These are phyloP conservation scores for Hololepta plana DNA, from an alignment of 2,888 invertebrate species.

Conservation along the genomic window DNA sequence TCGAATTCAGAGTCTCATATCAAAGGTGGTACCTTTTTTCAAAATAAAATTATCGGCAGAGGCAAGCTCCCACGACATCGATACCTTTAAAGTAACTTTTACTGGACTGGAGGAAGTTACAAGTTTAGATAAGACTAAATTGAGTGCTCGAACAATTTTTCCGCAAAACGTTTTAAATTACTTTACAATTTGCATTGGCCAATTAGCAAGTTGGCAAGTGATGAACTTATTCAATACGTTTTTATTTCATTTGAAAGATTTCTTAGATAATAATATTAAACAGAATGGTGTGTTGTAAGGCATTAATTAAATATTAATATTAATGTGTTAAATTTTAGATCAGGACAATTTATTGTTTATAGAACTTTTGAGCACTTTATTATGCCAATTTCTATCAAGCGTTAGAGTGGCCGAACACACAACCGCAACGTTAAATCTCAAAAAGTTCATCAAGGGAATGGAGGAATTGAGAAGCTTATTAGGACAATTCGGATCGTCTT, in stretches of 20 bases:
- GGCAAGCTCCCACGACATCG: background rate
- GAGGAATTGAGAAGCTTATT: constrained; percentile 17
- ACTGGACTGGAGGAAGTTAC: constrained; percentile 1
- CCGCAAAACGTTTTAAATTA: constrained; percentile 16
- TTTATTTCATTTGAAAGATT: constrained; percentile 17
- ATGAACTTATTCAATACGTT: constrained; percentile 22
- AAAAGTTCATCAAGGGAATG: constrained; percentile 19
- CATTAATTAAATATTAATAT: too few relatives aligned
- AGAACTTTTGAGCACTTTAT: constrained; percentile 18
- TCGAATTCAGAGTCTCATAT: constrained; percentile 20
- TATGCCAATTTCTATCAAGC: constrained; percentile 17
- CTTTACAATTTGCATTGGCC: constrained; percentile 18
- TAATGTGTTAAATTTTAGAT: constrained; percentile 15
- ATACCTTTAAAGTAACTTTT: background rate
- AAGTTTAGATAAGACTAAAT: constrained; percentile 5
- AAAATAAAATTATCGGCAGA: background rate
- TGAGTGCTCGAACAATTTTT: constrained; percentile 15
- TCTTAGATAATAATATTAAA: too few relatives aligned
- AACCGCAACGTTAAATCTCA: constrained; percentile 15
- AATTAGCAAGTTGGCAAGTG: constrained; percentile 20
- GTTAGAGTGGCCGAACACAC: constrained; percentile 22
- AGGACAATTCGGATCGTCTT: constrained; percentile 16
- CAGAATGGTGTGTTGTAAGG: too few relatives aligned
- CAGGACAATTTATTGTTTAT: constrained; percentile 14
- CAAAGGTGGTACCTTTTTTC: constrained; percentile 18